Evolutionary conservation across 2,888 invertebrate species (phyloP).

Genomic region (Synergus japonicus): DNA sequence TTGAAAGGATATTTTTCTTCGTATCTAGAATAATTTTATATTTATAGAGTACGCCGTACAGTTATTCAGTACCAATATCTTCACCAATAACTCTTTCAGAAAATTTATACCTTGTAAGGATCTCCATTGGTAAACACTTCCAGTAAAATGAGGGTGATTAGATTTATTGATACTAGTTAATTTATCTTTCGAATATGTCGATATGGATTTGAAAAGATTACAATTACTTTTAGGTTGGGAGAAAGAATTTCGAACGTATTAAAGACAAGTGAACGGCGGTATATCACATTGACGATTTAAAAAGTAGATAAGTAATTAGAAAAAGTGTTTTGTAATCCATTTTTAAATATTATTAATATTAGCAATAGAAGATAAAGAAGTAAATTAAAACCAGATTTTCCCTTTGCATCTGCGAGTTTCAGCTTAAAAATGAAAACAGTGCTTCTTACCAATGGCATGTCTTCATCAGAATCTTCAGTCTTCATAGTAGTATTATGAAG

Average conservation of each 20-base stretch:
- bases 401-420: not conserved
- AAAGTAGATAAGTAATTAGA: not conserved
- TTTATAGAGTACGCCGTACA: constrained; percentile 1
- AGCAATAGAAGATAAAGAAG: not conserved
- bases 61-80: not conserved
- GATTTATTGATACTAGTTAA: not conserved
- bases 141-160: not conserved
- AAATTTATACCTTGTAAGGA: constrained; percentile 11
- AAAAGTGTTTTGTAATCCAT: not conserved
- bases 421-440: not conserved
- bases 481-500: constrained; percentile 75
- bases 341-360: not conserved
- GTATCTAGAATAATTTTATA: not conserved
- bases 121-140: constrained; percentile 27
- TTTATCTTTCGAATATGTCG: not conserved
- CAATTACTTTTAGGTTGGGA: constrained; percentile 25
- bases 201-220: not conserved
- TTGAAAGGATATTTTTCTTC: constrained; percentile 22
- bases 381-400: not conserved
- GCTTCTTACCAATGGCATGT: constrained; percentile 84
- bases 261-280: not conserved
- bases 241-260: not conserved
- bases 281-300: not conserved
- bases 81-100: not conserved
- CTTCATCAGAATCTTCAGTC: constrained; percentile 82